Base-by-base conservation (phyloP, 35 echinoderm and acorn worm genomes). In the Acanthaster planci region DNA sequence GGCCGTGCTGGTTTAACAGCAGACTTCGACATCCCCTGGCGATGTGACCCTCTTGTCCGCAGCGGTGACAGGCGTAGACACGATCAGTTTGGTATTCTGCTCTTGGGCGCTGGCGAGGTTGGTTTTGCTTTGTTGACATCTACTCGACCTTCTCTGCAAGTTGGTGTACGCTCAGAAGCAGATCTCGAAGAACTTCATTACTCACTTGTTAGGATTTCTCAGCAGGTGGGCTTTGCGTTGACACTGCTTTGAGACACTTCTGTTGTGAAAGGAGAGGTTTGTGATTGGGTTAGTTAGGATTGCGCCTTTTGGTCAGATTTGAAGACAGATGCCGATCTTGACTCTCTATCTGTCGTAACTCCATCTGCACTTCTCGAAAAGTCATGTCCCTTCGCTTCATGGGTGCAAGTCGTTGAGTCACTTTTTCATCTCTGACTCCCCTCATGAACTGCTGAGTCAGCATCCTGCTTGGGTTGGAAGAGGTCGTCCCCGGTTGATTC, bases 1-100 rank as follows among this genome's bases (percentile, higher is more conserved):
- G 37, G 52, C 36, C 77, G 8, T 78, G 36, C 22, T 38, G 36
- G 78, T 81, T 81, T 81, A 50, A 81, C 78, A 12, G 78, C 78
- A 51, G 9, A 18, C 19, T 81, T 2, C 40, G 37, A 53, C 78
- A 81, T 15, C 78, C 78, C 23, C 40, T 51, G 36, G 78, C 78
- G 19, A 81, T 81, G 40, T 81, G 78, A 42, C 40, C 38, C 12
- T 39, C 38, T 81, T 81, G 78, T 6, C 38, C 78, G 31, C 78
- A 81, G 38, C n/a, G 39, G 37, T 34, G 30, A 30, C 44, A 44
- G 18, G 15, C 26, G 21, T 23, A 68, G 10, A 68, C 60, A 23
- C 23, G 59, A 26, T n/a, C 1, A 31, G 59, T 31, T 14, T 14
- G 59, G 59, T 1, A 67, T 67, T n/a, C 59, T 67, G 21, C 21